Percentiles rank a stretch among this genome's conserved stretches.
Evolutionary conservation across 35 echinoderm and acorn worm species (phyloP).

Genomic region (Patiria miniata): DNA sequence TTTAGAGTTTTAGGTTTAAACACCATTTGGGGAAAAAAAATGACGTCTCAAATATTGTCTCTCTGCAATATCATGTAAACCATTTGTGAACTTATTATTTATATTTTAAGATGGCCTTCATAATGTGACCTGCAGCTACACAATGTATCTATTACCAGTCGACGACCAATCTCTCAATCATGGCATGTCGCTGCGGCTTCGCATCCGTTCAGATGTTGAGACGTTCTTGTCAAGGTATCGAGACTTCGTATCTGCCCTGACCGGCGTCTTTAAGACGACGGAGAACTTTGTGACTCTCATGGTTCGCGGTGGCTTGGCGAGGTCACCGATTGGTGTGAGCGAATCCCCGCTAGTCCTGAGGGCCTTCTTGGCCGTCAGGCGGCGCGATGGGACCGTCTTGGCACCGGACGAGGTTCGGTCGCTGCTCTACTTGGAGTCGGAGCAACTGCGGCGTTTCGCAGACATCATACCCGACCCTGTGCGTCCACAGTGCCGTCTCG

Average conservation of each 20-base stretch:
- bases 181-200: not conserved
- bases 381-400: not conserved
- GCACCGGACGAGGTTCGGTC: not conserved
- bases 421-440: not conserved
- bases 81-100: too few relatives aligned
- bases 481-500: not conserved
- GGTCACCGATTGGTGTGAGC: not conserved
- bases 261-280: not conserved
- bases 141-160: not conserved
- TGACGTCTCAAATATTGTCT: too few relatives aligned
- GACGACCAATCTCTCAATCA: not conserved
- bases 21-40: too few relatives aligned
- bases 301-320: not conserved
- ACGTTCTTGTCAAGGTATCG: not conserved
- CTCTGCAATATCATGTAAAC: too few relatives aligned
- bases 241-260: not conserved
- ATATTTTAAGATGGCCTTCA: not conserved
- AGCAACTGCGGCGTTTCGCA: not conserved
- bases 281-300: not conserved
- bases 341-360: not conserved
- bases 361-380: not conserved
- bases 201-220: not conserved
- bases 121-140: not conserved
- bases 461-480: not conserved
- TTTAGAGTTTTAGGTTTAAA: not conserved